Evolutionary conservation across 2,113 vertebrate genomes (phyloP).

Genomic region (Myotis lucifugus): DNA sequence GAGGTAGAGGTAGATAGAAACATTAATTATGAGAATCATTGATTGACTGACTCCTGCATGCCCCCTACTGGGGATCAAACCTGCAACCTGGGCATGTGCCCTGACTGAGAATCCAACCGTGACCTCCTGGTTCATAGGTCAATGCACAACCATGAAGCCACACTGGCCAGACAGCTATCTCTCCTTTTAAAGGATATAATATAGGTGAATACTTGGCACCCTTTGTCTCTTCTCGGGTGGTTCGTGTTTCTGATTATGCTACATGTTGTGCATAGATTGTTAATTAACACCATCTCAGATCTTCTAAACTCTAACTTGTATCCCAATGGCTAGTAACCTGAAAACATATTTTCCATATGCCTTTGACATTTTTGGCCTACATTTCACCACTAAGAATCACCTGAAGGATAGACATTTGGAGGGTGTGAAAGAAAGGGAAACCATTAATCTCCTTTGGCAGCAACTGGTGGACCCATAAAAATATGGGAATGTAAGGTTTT

Average conservation of each 20-base stretch:
- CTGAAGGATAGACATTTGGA: background rate
- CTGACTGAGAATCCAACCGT: no score
- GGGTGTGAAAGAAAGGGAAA: background rate
- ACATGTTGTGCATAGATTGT: no score
- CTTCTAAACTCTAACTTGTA: background rate
- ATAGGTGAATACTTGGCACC: background rate
- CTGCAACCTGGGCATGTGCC: no score
- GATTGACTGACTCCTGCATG: no score
- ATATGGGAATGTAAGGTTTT: background rate
- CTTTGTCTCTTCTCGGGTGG: background rate
- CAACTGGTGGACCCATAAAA: background rate
- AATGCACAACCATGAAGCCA: no score
- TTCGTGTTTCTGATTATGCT: background rate
- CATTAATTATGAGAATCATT: no score
- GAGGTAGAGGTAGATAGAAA: no score
- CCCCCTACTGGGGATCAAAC: no score
- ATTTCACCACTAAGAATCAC: background rate
- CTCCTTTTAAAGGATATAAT: no score
- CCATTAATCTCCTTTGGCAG: background rate
- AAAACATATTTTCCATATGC: background rate
- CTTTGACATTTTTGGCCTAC: background rate
- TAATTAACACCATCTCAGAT: background rate
- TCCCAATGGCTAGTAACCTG: background rate
- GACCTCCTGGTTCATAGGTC: no score
- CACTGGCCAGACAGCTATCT: no score